phyloP scores from a whole-genome alignment of 2,113 vertebrate genomes.

The Lanius ludovicianus region DNA sequence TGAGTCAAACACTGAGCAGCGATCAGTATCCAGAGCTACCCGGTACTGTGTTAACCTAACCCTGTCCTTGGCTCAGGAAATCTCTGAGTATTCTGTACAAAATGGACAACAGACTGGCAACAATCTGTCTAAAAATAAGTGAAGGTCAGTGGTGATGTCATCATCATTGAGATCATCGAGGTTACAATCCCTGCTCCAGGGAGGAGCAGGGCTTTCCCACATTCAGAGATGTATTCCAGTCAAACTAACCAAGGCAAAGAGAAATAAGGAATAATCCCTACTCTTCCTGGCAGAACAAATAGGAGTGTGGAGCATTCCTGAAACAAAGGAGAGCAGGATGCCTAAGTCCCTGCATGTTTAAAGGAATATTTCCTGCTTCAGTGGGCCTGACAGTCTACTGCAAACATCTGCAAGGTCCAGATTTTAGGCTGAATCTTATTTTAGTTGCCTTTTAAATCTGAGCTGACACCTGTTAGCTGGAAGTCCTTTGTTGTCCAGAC shows the following conservation, averaged over 20 bases:
- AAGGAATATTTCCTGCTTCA: not conserved
- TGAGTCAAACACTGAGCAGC: not conserved
- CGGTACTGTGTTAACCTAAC: not conserved
- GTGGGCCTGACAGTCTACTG: not conserved
- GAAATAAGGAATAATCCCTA: not conserved
- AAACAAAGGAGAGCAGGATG: not conserved
- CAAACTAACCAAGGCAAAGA: not conserved
- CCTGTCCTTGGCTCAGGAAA: conserved; percentile 12
- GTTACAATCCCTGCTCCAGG: not conserved
- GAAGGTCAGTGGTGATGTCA: conserved; percentile 16
- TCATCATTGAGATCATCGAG: not conserved
- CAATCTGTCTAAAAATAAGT: conserved; percentile 20
- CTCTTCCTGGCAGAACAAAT: not conserved
- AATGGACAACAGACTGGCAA: not conserved
- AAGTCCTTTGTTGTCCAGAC: not conserved
- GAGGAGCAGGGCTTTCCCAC: not conserved
- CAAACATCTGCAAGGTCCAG: not conserved
- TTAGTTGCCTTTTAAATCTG: not conserved
- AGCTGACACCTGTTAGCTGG: not conserved
- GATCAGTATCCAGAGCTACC: not conserved
- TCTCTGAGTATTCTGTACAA: not conserved
- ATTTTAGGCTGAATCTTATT: not conserved
- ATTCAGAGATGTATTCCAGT: not conserved
- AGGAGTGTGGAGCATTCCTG: not conserved
- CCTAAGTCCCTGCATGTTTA: not conserved